Base-by-base conservation (phyloP, 2,888 invertebrate species). In the Belgica antarctica region DNA sequence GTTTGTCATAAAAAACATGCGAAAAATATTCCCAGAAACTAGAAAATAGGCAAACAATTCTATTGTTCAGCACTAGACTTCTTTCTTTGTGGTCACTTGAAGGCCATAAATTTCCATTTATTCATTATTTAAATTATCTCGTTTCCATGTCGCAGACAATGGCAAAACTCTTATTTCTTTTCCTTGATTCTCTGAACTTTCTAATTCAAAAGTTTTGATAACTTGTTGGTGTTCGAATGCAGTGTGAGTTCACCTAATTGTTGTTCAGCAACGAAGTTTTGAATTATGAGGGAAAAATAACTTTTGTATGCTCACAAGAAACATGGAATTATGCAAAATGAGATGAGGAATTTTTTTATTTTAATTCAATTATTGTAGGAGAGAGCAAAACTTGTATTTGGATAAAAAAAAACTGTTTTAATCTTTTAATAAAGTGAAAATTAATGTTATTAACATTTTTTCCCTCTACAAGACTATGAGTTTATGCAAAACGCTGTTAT, bases 361-460 rank as follows among this genome's bases (percentile, higher is more conserved):
- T 52, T 12, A 52, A 52, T 22, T 17, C 34, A 5, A n/a, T 41
- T 5, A 10, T n/a, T n/a, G 41, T 22, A 52, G 46, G 19, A 19
- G 52, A 52, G 52, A 52, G 22, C 19, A 2, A 4, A 52, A 52
- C 22, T 52, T 52, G 2, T 22, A 41, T 8, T 15, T 41, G 52
- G 52, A 52, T 52, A 41, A 41, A 41, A 41, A 15, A 52, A 52
- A 52, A 52, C 7, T 52, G 22, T 52, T 52, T 52, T 52, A 52
- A 52, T 52, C 52, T 52, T 36, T 66, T 66, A 63, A 66, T 66
- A 47, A 66, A 66, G 65, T 66, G 65, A 66, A 66, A 66, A 66
- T 66, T 46, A 66, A 24, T 47, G 27, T 66, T 66, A 63, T 63
- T 63, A 41, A 63, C 63, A 63, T 63, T 41, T 41, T 41, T 41